Percentiles rank a stretch among this genome's conserved stretches.
Evolutionary conservation across 2,113 vertebrate species (phyloP).

Genomic region (Ochotona princeps): DNA sequence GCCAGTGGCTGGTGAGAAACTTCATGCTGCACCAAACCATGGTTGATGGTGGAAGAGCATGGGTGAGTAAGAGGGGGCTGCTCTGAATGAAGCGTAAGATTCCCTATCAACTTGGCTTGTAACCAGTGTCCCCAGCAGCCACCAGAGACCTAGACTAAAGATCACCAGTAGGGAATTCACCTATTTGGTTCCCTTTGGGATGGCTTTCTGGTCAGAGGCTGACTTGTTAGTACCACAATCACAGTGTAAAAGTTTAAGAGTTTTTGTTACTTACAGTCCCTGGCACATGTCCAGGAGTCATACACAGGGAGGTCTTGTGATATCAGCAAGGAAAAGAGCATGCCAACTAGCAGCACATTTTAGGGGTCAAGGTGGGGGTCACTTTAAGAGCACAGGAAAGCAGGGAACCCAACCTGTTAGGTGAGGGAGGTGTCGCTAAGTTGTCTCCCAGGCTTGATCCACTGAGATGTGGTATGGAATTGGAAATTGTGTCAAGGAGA

Average conservation of each 20-base stretch:
- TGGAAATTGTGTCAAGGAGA: neutral
- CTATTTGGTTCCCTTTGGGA: neutral
- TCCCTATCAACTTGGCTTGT: neutral
- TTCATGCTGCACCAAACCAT: neutral
- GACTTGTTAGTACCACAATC: neutral
- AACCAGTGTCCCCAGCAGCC: neutral
- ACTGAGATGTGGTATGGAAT: neutral
- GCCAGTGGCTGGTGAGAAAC: neutral
- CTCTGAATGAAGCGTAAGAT: neutral
- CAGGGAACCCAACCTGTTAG: neutral
- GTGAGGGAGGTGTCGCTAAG: neutral
- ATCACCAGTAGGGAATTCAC: neutral
- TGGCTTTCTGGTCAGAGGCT: neutral
- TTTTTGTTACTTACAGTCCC: neutral
- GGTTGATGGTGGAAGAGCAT: neutral
- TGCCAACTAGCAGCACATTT: neutral
- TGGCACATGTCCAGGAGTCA: neutral
- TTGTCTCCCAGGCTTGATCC: neutral
- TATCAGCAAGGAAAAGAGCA: neutral
- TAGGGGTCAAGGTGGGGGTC: neutral
- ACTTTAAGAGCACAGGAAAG: neutral
- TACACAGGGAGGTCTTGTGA: neutral
- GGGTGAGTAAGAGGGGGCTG: neutral
- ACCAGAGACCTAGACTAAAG: neutral
- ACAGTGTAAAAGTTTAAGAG: neutral